These are phyloP conservation scores for Menura novaehollandiae DNA, from an alignment of 2,113 vertebrate species.

Conservation along the genomic window DNA sequence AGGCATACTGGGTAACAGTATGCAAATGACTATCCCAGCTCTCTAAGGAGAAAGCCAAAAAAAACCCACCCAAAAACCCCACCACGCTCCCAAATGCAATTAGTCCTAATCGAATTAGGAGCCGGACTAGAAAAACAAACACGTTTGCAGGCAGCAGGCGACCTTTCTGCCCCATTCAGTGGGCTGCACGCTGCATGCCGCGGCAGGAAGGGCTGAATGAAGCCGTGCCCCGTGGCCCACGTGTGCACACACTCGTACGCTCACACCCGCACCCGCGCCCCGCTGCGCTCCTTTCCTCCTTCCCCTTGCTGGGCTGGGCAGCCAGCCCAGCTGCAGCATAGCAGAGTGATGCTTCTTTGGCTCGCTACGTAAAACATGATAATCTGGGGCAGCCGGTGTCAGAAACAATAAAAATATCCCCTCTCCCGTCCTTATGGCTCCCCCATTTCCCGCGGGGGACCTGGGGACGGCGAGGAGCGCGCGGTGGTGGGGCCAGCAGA, in stretches of 20 bases:
- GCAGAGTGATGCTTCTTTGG: conserved; percentile 59
- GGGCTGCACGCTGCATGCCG: background rate
- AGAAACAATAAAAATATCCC: conserved; percentile 58
- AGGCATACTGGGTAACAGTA: background rate
- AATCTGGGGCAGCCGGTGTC: conserved; percentile 51
- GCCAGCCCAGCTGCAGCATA: conserved; percentile 53
- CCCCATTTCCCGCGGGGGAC: fast-evolving
- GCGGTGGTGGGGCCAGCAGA: fast-evolving
- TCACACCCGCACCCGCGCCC: background rate
- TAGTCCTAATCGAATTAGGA: conserved; percentile 46
- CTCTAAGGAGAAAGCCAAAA: background rate
- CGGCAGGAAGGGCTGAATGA: background rate
- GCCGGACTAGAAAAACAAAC: conserved; percentile 16
- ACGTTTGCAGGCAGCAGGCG: background rate
- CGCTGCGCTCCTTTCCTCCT: background rate
- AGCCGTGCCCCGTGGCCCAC: background rate
- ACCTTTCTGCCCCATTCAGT: background rate
- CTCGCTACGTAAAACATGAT: background rate
- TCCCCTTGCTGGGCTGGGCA: background rate
- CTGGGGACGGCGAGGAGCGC: fast-evolving
- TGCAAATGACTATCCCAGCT: background rate
- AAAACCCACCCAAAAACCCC: background rate
- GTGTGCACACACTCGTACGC: background rate
- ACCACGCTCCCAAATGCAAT: conserved; percentile 28
- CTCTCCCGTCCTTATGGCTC: background rate